Evolutionary conservation across 2,113 vertebrate genomes (phyloP), one percentile per base, ranked within the genome.

Genomic region (Solea solea): DNA sequence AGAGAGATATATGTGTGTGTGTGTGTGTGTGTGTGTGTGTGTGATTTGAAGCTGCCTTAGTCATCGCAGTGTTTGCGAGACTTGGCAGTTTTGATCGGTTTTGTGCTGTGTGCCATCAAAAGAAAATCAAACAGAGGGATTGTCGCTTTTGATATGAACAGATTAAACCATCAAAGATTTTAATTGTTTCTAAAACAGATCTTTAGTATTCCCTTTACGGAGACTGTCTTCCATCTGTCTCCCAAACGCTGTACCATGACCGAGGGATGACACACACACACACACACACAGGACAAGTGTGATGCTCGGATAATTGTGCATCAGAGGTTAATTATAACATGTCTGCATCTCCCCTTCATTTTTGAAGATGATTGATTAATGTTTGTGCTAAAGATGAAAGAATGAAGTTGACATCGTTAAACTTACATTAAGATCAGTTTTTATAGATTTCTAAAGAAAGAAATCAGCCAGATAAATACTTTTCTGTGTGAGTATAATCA

Each of bases 101-200:
- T 49, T 86, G 34, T 84, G 78, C 80, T 69, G 72, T 62, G 63
- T 87, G 84, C 86, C 90, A 92, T 92, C 85, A 92, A 87, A 92
- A 84, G 90, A 85, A 89, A 92, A 90, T 90, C 88, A 91, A 91
- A 92, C 86, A 85, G 80, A 76, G 84, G 59, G 85, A 87, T 90
- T 90, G 86, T 88, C 88, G 82, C 84, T 81, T 91, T 90, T 92
- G 90, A 92, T 91, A 88, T 91, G 86, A 93, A 91, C 89, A 91
- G 79, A 90, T 90, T 92, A 91, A 91, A 89, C 83, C 90, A 94
- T 92, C 90, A 92, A 91, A 92, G 89, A 90, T 92, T 90, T 92
- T 93, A 93, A 94, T 93, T 93, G 92, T 93, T 91, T 72, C 88
- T 88, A 92, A 94, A 93, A 93, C 56, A 88, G 88, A 93, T 91